Percentiles rank a stretch among this genome's conserved stretches.
Conservation (phyloP, 1,140 invertebrate genomes). For the Solenopsis invicta region DNA sequence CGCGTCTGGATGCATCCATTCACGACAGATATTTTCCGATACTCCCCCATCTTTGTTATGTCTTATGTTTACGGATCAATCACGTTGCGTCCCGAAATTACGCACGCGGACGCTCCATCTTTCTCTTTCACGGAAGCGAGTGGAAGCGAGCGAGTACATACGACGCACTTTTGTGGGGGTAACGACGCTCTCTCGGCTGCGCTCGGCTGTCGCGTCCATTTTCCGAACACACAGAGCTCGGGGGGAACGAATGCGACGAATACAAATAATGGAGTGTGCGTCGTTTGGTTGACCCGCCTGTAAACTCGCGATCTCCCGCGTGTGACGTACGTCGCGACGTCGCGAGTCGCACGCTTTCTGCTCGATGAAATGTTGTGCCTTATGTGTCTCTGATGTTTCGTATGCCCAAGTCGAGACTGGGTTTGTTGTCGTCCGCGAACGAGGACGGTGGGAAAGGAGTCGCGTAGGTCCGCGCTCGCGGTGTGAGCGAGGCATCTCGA, state of each 20-base stretch:
- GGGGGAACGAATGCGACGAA: conserved; percentile 38
- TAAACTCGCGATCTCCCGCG: conserved; percentile 26
- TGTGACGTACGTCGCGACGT: neutral
- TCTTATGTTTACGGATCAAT: neutral
- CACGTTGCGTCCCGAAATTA: neutral
- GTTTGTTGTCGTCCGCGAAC: conserved; percentile 50
- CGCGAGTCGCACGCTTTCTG: neutral
- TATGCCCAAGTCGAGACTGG: conserved; percentile 23
- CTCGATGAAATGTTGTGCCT: conserved; percentile 67
- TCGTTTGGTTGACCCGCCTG: conserved; percentile 47
- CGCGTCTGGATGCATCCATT: too few species aligned
- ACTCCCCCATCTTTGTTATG: neutral
- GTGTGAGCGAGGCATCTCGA: neutral
- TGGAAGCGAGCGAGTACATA: neutral
- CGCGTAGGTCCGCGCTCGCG: neutral
- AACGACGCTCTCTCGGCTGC: conserved; percentile 33
- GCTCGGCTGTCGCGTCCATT: conserved; percentile 33
- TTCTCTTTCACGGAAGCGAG: neutral
- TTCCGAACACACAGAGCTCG: conserved; percentile 35
- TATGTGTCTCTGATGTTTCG: conserved; percentile 52
- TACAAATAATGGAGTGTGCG: conserved; percentile 73
- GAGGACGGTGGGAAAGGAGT: conserved; percentile 36
- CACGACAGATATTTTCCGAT: neutral
- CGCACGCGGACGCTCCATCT: neutral
- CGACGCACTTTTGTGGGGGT: neutral